These are phyloP conservation scores for Bursaphelenchus mucronatus DNA, from an alignment of 1,140 invertebrate genomes.

Conservation along the genomic window DNA sequence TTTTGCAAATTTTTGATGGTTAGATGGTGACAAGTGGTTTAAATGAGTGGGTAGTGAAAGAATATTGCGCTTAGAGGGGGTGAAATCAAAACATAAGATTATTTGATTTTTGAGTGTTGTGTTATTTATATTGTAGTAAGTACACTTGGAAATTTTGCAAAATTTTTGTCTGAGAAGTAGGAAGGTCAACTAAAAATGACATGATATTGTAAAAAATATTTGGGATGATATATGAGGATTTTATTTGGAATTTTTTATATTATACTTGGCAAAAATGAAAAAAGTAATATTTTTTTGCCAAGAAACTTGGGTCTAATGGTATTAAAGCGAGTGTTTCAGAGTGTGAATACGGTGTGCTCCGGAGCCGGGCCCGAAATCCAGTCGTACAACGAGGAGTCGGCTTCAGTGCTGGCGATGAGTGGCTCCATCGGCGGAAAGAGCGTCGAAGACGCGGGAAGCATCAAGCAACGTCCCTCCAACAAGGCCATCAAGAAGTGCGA, in stretches of 20 bases:
- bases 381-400: slow-evolving; percentile 34
- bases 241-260: not conserved
- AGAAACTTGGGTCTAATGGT: not conserved
- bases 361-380: slow-evolving; percentile 32
- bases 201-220: too few relatives aligned
- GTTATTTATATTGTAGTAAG: not conserved
- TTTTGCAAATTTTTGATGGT: not conserved
- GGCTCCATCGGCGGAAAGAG: slow-evolving; percentile 9
- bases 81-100: not conserved
- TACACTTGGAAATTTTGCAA: too few relatives aligned
- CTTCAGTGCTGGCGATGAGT: not conserved
- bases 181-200: too few relatives aligned
- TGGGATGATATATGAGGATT: too few relatives aligned
- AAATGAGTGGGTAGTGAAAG: too few relatives aligned
- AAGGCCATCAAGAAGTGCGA: too few relatives aligned
- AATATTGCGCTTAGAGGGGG: too few relatives aligned
- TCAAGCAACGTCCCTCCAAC: not conserved
- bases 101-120: slow-evolving; percentile 15
- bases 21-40: too few relatives aligned
- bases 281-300: not conserved
- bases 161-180: too few relatives aligned
- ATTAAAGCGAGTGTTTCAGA: slow-evolving; percentile 34
- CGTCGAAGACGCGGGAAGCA: not conserved
- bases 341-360: slow-evolving; percentile 53
- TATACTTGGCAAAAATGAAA: not conserved